Conservation (phyloP, 2,113 vertebrate species). For the Gavialis gangeticus region DNA sequence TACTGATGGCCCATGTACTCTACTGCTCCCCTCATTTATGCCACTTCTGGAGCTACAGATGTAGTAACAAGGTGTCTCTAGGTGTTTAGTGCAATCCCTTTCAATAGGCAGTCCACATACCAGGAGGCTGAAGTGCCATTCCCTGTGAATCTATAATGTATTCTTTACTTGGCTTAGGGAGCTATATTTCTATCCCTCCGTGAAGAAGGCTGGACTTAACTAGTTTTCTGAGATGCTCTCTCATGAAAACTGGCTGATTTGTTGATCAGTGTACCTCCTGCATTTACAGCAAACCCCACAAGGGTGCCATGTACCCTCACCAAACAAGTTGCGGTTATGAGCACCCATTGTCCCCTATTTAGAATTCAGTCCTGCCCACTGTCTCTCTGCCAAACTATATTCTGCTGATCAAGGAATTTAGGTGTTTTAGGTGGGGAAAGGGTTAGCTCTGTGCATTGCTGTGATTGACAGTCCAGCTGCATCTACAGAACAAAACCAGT, state of each 20-base stretch:
- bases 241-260: rapidly evolving
- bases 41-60: neutral
- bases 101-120: neutral
- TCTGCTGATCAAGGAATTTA: neutral
- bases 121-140: rapidly evolving
- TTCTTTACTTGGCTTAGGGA: neutral
- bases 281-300: neutral
- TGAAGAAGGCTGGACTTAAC: rapidly evolving
- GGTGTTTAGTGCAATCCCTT: neutral
- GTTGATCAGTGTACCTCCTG: rapidly evolving
- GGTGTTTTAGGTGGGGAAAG: neutral
- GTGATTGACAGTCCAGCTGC: constrained; percentile 67
- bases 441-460: neutral
- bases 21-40: neutral
- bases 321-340: neutral
- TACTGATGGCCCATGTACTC: neutral
- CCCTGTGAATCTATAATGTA: neutral
- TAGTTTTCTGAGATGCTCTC: neutral
- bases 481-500: constrained; percentile 42
- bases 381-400: neutral
- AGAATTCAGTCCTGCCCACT: neutral
- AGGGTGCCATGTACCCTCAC: neutral
- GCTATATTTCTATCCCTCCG: rapidly evolving
- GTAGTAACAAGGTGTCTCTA: neutral
- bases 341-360: neutral